Base-by-base conservation (phyloP, 2,797 vertebrate species). In the Thaleichthys pacificus region DNA sequence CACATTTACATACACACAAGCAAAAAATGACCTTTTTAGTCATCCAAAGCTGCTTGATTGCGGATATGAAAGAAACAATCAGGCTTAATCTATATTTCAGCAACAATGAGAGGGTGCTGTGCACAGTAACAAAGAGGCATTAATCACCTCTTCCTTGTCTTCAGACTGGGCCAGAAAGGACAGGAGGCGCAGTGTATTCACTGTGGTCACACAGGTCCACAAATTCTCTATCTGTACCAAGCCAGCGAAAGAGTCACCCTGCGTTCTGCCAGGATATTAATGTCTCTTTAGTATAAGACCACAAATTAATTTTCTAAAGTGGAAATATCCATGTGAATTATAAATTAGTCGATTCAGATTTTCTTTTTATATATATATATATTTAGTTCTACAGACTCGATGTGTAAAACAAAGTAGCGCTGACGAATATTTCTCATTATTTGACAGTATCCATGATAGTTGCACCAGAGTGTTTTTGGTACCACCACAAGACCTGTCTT, bases 61-160 rank as follows among this genome's bases (percentile, higher is more conserved):
- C 74, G 78, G 77, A 86, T 87, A 82, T 85, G 77, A 84, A 79
- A 70, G 73, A 82, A 88, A 85, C 85, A 82, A 83, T 80, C 78
- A 71, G 71, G 78, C 86, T 85, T 85, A 85, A 86, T 88, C 81
- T 81, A 68, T 76, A 70, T 88, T 88, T 87, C 69, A 82, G 78
- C 47, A 73, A 80, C 74, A 86, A 88, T 84, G 80, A 77, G 76
- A 79, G 78, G 73, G 79, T 85, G 85, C 86, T 74, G 83, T 84
- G 84, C 74, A 61, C 70, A 61, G 72, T 66, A 30, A 70, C 75
- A 78, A 89, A 84, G 68, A 79, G 72, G 79, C 86, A 89, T 88
- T 86, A 89, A 87, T 88, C 86, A 89, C 84, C 81, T 86, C 82
- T 83, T 70, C 75, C 80, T 85, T 79, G 73, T 85, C 86, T 88